Evolutionary conservation across 2,113 vertebrate genomes (phyloP).

Genomic region (Piprites chloris): DNA sequence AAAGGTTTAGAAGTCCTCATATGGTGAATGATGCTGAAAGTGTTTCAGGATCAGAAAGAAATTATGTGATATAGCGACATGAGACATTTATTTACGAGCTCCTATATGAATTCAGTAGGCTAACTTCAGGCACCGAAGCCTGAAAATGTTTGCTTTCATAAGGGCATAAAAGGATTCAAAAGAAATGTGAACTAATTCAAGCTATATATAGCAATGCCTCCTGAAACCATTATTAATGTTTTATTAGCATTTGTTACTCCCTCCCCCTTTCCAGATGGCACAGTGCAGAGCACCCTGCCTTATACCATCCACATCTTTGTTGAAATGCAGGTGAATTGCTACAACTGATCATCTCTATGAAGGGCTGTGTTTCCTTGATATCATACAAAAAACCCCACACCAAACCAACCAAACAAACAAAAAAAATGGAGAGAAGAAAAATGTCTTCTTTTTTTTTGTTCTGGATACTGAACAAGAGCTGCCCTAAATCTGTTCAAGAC

Average conservation of each 20-base stretch:
- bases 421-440: neutral
- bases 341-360: neutral
- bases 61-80: neutral
- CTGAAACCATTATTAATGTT: neutral
- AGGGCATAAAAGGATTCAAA: neutral
- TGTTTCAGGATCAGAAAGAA: neutral
- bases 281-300: neutral
- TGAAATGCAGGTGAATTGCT: neutral
- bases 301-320: neutral
- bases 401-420: no score
- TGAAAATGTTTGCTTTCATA: neutral
- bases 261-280: neutral
- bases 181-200: neutral
- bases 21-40: neutral
- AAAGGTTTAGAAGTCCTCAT: neutral
- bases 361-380: neutral
- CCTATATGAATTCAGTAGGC: neutral
- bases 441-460: neutral
- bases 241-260: neutral
- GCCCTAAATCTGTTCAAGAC: neutral
- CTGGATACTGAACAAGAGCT: neutral
- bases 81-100: neutral
- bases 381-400: neutral
- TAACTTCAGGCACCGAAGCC: neutral
- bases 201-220: neutral